Evolutionary conservation across 2,888 invertebrate genomes (phyloP).

Genomic region (Scaptomyza cyrtandrae): DNA sequence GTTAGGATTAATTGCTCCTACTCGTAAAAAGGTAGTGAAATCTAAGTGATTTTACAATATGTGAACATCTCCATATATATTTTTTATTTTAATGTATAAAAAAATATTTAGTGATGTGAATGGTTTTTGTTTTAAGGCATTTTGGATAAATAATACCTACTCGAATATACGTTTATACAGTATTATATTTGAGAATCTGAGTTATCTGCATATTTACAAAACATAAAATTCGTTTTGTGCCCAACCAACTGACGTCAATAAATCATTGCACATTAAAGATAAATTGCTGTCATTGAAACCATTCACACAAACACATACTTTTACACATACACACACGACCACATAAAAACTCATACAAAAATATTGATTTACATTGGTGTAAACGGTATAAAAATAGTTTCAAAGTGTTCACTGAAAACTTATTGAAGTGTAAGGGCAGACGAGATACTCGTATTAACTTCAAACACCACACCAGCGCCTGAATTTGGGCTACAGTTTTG

Average conservation of each 20-base stretch:
- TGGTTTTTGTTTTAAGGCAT: not conserved
- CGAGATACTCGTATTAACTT: conserved; percentile 67
- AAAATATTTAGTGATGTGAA: too few relatives aligned
- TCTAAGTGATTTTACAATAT: not conserved
- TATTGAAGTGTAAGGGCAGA: conserved; percentile 71
- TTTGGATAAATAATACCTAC: not conserved
- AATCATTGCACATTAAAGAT: conserved; percentile 59
- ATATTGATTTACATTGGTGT: conserved; percentile 57
- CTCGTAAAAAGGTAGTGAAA: not conserved
- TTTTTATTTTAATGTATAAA: not conserved
- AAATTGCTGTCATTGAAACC: conserved; percentile 52
- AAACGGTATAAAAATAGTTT: conserved; percentile 77
- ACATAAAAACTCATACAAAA: conserved; percentile 28
- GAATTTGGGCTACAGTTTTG: conserved; percentile 7
- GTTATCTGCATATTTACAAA: conserved; percentile 36
- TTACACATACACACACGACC: conserved; percentile 3
- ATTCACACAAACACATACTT: conserved; percentile 8
- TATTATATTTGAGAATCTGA: conserved; percentile 27
- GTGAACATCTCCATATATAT: not conserved
- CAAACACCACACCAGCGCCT: conserved; percentile 47
- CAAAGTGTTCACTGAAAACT: conserved; percentile 77
- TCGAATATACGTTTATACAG: not conserved
- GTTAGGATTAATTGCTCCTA: too few relatives aligned
- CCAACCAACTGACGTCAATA: conserved; percentile 52
- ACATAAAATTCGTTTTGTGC: conserved; percentile 32